Evolutionary conservation across 2,797 vertebrate species (phyloP).

Genomic region (Malurus leucopterus): DNA sequence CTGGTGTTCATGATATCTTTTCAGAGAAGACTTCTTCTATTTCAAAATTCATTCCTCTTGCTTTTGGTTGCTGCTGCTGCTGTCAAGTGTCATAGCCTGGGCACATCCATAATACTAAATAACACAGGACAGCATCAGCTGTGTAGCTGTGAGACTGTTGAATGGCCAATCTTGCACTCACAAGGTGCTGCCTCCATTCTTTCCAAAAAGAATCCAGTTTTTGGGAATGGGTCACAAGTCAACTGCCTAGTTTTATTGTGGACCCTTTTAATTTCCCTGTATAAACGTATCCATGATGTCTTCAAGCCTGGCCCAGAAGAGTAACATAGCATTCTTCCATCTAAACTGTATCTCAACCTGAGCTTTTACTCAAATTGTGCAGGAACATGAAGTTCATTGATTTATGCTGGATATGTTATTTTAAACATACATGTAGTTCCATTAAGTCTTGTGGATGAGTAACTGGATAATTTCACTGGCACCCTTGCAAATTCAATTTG

Average conservation of each 20-base stretch:
- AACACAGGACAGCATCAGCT: background rate
- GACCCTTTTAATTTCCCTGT: background rate
- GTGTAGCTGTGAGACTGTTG: background rate
- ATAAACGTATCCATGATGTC: background rate
- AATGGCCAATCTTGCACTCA: background rate
- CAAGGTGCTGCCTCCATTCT: background rate
- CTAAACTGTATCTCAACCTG: background rate
- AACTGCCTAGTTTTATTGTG: background rate
- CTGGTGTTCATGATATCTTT: background rate
- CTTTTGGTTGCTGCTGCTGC: background rate
- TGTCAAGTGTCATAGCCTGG: background rate
- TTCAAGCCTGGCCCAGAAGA: background rate
- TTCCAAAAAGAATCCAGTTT: background rate
- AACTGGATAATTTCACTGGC: background rate
- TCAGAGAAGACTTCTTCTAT: background rate
- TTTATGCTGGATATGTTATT: background rate
- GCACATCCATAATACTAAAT: background rate
- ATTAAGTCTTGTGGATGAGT: background rate
- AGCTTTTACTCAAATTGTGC: background rate
- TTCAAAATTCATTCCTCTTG: background rate
- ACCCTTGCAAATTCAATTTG: slow-evolving; percentile 14
- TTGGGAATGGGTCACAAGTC: background rate
- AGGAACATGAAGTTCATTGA: background rate
- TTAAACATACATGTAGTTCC: background rate
- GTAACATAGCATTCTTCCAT: background rate